A percentile compares a stretch with the other conserved stretches of the same genome.
Evolutionary conservation across 2,113 vertebrate genomes (phyloP).

Genomic region (Piprites chloris): DNA sequence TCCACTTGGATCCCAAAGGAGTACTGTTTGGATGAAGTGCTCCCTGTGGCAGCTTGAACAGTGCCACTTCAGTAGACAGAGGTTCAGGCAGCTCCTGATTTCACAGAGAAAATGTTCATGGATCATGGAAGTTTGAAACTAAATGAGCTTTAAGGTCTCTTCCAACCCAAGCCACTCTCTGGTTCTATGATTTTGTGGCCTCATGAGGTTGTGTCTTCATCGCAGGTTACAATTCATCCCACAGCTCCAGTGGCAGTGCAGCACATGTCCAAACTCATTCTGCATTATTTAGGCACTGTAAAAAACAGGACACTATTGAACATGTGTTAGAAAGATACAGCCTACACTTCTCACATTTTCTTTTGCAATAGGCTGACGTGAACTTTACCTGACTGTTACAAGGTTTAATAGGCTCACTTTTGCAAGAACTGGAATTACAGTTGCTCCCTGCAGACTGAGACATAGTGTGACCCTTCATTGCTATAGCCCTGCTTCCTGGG

Average conservation of each 20-base stretch:
- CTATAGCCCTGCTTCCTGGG: neutral
- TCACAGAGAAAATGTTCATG: neutral
- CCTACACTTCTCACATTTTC: neutral
- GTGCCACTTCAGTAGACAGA: neutral
- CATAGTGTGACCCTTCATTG: neutral
- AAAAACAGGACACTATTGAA: neutral
- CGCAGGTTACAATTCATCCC: neutral
- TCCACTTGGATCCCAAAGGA: neutral
- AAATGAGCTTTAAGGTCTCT: neutral
- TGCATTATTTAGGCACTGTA: neutral
- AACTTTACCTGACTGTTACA: neutral
- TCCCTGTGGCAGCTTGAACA: neutral
- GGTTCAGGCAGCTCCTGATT: accelerated
- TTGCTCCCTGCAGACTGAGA: neutral
- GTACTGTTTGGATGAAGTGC: neutral
- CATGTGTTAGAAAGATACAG: neutral
- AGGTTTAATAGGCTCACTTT: neutral
- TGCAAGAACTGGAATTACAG: neutral
- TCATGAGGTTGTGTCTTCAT: neutral
- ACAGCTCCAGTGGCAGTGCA: neutral
- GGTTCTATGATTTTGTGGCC: neutral
- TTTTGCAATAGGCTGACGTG: neutral
- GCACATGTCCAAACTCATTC: neutral
- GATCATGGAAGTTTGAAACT: neutral
- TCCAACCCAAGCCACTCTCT: neutral